Base-by-base conservation (phyloP, 1,140 invertebrate genomes). In the Drosophila tristis region DNA sequence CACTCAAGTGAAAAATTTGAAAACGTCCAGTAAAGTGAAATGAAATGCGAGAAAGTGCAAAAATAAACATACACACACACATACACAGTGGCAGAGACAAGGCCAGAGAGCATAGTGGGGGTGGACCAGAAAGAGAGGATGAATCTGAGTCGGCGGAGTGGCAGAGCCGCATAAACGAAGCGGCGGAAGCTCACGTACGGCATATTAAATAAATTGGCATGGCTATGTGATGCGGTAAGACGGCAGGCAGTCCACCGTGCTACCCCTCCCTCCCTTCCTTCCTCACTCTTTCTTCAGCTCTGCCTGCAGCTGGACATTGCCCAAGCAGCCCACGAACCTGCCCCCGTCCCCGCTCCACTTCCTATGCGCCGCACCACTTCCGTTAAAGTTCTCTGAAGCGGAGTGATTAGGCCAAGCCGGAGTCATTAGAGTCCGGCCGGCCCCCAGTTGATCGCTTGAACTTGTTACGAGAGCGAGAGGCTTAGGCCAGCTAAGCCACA, bases 181-280 rank as follows among this genome's bases (percentile, higher is more conserved):
- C 73, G 29, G 60, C 79, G 71, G 63, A 90, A 80, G 57, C 78
- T 74, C 81, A 90, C 86, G 86, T 90, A 76, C 72, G 75, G 80
- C 89, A 86, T 90, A 90, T 90, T 86, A 86, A 90, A 90, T 90
- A 86, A 84, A 89, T 90, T 89, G 84, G 72, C 80, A 86, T 66
- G 56, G 65, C 85, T 65, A 72, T 78, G 75, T 71, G 65, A 74
- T 78, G 82, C 81, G 81, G 82, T 74, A 63, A 63, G 80, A 39
- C 35, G 35, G 35, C 20, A 20, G 20, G 20, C 20, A 20, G 20
- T 20, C 16, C 16, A 16, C 16, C 16, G 16, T 16, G 16, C 16
- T 16, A 16, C 16, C 16, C 16, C 1, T 16, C 20, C 20, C 20
- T 20, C 20, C 20, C 20, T 20, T 20, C 20, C 20, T 20, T 20